Conservation (phyloP, 1,140 invertebrate genomes). For the Musca vetustissima region DNA sequence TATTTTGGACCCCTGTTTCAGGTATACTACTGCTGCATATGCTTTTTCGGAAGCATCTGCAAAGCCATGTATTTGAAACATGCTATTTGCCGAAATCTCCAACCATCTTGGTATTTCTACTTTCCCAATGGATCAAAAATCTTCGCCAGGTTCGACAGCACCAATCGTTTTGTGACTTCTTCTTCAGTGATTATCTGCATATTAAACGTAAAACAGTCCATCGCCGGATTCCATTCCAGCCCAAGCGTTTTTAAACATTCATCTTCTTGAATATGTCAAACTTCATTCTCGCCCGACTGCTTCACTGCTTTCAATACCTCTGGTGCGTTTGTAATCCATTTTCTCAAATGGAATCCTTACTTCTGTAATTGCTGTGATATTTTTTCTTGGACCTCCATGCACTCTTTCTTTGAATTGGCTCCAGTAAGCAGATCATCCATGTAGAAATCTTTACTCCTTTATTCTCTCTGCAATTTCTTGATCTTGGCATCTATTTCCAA, state of each 20-base stretch:
- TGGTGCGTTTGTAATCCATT: constrained; percentile 49
- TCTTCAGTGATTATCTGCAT: constrained; percentile 2
- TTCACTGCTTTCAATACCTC: constrained; percentile 28
- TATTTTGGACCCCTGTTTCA: too few relatives aligned
- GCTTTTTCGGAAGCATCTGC: too few relatives aligned
- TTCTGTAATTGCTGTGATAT: constrained; percentile 33
- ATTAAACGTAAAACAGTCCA: constrained; percentile 37
- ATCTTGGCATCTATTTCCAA: constrained; percentile 36
- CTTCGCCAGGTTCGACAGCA: constrained; percentile 45
- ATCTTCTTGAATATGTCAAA: constrained; percentile 17
- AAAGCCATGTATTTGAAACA: too few relatives aligned
- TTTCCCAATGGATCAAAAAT: constrained; percentile 55
- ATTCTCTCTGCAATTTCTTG: constrained; percentile 37
- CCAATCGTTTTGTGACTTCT: constrained; percentile 37
- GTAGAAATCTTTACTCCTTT: constrained; percentile 49
- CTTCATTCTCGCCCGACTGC: constrained; percentile 33
- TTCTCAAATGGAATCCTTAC: constrained; percentile 51
- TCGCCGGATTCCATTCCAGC: constrained; percentile 40
- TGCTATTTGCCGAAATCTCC: too few relatives aligned
- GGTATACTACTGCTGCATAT: too few relatives aligned
- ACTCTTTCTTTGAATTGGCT: constrained; percentile 32
- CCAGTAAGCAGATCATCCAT: constrained; percentile 53
- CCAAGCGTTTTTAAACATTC: constrained; percentile 41
- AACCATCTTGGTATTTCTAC: too few relatives aligned
- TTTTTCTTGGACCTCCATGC: constrained; percentile 15